A percentile compares a stretch with the other conserved stretches of the same genome.
phyloP scores from a whole-genome alignment of 2,797 vertebrate genomes.

The Enteromius thamalakanensis region DNA sequence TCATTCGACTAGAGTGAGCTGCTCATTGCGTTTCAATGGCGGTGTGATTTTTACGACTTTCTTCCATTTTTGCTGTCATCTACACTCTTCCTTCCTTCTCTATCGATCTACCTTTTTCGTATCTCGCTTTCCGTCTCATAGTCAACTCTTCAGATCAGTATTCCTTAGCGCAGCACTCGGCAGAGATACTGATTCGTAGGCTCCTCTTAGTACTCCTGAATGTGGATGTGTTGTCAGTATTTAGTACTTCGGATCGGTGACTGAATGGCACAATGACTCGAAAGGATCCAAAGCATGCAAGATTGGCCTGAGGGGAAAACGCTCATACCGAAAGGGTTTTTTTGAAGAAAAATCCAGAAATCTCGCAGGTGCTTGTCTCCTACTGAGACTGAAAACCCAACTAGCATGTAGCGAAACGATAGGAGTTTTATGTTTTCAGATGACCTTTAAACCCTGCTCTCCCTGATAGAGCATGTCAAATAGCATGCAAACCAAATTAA shows the following conservation, averaged over 20 bases:
- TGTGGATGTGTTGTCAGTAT: constrained; percentile 24
- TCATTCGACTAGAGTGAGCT: constrained; percentile 26
- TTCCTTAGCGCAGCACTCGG: constrained; percentile 39
- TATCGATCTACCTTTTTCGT: constrained; percentile 12
- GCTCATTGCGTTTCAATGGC: constrained; percentile 16
- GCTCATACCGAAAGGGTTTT: not conserved
- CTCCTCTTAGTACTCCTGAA: constrained; percentile 23
- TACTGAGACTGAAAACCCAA: not conserved
- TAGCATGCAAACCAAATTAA: constrained; percentile 45
- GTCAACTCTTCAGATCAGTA: constrained; percentile 47
- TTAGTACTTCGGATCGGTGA: not conserved
- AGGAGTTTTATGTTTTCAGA: constrained; percentile 13
- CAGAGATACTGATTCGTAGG: constrained; percentile 45
- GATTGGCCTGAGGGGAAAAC: constrained; percentile 5
- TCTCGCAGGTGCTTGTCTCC: not conserved
- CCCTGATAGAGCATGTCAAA: constrained; percentile 8
- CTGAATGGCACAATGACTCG: constrained; percentile 19
- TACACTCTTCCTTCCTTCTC: constrained; percentile 22
- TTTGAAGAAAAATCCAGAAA: not conserved
- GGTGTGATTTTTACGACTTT: constrained; percentile 31
- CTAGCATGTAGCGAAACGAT: constrained; percentile 18
- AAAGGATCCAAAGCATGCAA: constrained; percentile 17
- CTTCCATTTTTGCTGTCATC: constrained; percentile 32
- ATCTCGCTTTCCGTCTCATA: constrained; percentile 21
- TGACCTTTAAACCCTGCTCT: constrained; percentile 10